Evolutionary conservation across 1,140 invertebrate genomes (phyloP).

Genomic region (Theocolax elegans): DNA sequence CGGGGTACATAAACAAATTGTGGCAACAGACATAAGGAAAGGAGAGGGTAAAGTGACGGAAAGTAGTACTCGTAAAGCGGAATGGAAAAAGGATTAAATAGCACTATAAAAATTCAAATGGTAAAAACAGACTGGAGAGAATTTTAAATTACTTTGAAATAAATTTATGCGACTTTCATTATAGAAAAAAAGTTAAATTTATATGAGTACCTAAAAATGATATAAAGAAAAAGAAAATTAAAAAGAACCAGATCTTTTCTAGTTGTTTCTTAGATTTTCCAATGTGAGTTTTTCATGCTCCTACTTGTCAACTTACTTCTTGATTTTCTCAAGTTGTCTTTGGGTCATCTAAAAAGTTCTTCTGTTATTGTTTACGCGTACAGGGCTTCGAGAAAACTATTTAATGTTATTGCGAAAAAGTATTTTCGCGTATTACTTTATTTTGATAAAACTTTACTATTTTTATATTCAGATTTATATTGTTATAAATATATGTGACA

Average conservation of each 20-base stretch:
- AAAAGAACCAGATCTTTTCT: too few relatives aligned
- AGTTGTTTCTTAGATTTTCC: not conserved
- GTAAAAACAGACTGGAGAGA: not conserved
- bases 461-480: too few relatives aligned
- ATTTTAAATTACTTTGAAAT: not conserved
- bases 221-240: too few relatives aligned
- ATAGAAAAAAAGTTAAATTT: too few relatives aligned
- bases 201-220: too few relatives aligned
- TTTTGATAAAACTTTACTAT: too few relatives aligned
- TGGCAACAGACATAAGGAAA: not conserved
- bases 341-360: not conserved
- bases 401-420: too few relatives aligned
- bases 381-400: too few relatives aligned
- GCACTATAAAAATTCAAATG: not conserved
- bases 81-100: not conserved
- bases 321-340: not conserved
- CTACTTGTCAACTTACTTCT: not conserved
- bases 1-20: not conserved
- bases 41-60: not conserved
- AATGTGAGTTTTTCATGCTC: not conserved
- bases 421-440: too few relatives aligned
- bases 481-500: too few relatives aligned
- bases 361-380: too few relatives aligned
- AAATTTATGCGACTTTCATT: not conserved
- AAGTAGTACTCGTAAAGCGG: too few relatives aligned